A percentile compares a stretch with the other conserved stretches of the same genome.
Evolutionary conservation across 2,113 vertebrate genomes (phyloP).

Genomic region (Otocyon megalotis): DNA sequence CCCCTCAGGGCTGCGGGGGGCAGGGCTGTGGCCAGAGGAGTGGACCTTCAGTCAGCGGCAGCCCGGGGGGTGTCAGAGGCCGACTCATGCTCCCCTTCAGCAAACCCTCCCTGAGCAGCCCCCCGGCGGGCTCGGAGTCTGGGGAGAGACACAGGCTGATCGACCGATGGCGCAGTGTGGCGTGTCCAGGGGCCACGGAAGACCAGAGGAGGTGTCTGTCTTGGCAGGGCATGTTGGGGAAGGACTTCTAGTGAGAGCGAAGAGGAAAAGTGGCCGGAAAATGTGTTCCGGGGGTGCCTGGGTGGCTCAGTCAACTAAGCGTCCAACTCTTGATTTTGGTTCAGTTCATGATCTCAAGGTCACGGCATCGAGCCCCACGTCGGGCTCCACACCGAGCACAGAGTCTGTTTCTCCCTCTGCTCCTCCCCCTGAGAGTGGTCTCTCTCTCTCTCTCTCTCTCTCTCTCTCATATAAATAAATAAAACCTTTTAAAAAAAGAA

Average conservation of each 20-base stretch:
- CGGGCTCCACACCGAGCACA: neutral
- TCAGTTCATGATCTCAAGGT: neutral
- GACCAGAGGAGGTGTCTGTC: neutral
- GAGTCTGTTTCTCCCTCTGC: neutral
- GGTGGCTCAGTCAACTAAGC: neutral
- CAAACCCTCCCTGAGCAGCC: accelerated
- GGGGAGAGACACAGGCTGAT: neutral
- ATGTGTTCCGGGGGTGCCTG: neutral
- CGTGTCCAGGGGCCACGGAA: neutral
- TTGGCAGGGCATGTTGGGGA: neutral
- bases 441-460: neutral
- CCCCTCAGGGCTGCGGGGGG: neutral
- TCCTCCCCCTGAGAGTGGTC: neutral
- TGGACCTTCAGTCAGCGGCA: accelerated
- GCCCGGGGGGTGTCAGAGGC: neutral
- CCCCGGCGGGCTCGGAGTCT: accelerated
- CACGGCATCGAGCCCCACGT: neutral
- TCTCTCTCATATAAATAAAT: neutral
- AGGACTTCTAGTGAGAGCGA: neutral
- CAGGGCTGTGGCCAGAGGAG: no score
- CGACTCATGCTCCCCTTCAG: neutral
- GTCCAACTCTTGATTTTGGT: neutral
- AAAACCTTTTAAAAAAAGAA: neutral
- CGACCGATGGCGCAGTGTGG: accelerated
- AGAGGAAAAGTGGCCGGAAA: neutral